These are phyloP conservation scores for Cryptus viduatorius DNA, from an alignment of 2,888 invertebrate species.

Conservation along the genomic window DNA sequence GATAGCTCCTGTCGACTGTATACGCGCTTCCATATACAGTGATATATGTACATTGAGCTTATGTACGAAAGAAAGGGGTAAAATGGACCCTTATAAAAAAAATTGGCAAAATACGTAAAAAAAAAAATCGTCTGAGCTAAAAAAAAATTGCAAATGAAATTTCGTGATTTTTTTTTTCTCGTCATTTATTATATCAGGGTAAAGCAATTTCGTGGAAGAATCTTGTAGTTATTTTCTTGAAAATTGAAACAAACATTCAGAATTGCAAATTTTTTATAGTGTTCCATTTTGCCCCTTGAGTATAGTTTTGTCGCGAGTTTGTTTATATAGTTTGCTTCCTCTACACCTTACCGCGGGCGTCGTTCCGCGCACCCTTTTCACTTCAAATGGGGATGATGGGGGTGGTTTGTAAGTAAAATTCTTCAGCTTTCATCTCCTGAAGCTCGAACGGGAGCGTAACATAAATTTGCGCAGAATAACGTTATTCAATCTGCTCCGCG, in stretches of 20 bases:
- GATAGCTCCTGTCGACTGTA: constrained; percentile 61
- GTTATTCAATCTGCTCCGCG: constrained; percentile 40
- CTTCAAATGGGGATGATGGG: background rate
- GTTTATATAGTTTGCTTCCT: too few species aligned
- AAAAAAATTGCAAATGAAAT: too few species aligned
- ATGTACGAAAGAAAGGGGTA: background rate
- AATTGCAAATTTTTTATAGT: background rate
- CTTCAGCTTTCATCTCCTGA: constrained; percentile 1
- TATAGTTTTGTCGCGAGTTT: too few species aligned
- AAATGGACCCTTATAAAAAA: background rate
- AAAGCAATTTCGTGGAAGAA: too few species aligned
- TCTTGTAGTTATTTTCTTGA: too few species aligned
- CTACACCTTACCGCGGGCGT: background rate
- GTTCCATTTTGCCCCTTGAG: background rate
- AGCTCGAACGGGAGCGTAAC: constrained; percentile 23
- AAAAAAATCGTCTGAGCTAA: background rate
- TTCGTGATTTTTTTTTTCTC: too few species aligned
- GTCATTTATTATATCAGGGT: too few species aligned
- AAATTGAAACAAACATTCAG: background rate
- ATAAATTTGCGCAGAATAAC: constrained; percentile 49
- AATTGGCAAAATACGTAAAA: background rate
- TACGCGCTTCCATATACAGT: constrained; percentile 2
- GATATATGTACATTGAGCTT: constrained; percentile 28
- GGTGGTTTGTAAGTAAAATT: background rate
- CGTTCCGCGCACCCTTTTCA: background rate